Evolutionary conservation across 30 jellyfish, hydroid and myxozoan species (phyloP).

Genomic region (Cassiopea xamachana): DNA sequence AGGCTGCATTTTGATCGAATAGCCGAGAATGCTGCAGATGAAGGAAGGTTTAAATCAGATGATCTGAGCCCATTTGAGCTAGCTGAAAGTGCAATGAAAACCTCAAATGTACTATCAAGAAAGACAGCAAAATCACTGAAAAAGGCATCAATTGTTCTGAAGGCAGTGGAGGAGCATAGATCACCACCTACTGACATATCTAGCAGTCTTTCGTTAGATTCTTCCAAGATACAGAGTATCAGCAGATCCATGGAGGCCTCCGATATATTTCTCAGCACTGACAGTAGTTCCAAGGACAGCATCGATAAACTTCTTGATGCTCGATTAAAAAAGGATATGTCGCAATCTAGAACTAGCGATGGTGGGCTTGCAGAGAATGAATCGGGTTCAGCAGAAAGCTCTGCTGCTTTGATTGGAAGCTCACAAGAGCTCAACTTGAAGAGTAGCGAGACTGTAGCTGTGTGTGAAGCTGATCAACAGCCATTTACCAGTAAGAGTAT

Average conservation of each 20-base stretch:
- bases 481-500: background rate
- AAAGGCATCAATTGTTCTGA: constrained; percentile 60
- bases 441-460: background rate
- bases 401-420: background rate
- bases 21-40: background rate
- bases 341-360: constrained; percentile 3
- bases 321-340: constrained; percentile 1
- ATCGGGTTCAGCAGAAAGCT: background rate
- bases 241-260: background rate
- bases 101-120: constrained; percentile 53
- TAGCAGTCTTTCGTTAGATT: constrained; percentile 1
- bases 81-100: constrained; percentile 70
- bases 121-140: constrained; percentile 66
- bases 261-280: background rate
- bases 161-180: constrained; percentile 62
- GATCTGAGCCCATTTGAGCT: constrained; percentile 32
- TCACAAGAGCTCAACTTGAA: background rate
- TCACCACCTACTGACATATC: constrained; percentile 54
- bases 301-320: constrained; percentile 37
- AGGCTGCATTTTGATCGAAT: background rate
- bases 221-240: background rate
- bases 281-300: constrained; percentile 26
- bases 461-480: background rate
- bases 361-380: background rate
- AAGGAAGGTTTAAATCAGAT: background rate